These are phyloP conservation scores for Lutjanus erythropterus DNA, from an alignment of 2,113 vertebrate genomes.

Conservation along the genomic window DNA sequence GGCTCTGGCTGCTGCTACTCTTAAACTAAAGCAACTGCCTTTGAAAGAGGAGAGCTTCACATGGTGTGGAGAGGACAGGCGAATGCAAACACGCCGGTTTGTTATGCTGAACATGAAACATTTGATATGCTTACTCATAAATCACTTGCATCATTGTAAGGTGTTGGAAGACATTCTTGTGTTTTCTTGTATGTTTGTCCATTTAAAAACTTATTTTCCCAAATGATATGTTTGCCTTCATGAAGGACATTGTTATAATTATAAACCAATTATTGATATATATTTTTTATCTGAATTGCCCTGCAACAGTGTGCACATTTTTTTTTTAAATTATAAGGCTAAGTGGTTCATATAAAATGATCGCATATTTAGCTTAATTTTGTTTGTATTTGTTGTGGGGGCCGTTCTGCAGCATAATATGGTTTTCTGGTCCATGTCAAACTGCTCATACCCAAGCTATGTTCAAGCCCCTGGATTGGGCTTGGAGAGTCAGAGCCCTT, in stretches of 20 bases:
- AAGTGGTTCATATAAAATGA: no score
- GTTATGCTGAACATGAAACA: not conserved
- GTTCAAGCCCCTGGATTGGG: no score
- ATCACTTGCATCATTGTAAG: not conserved
- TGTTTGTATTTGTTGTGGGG: no score
- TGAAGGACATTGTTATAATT: not conserved
- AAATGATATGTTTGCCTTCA: not conserved
- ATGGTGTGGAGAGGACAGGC: constrained; percentile 8
- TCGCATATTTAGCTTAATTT: no score
- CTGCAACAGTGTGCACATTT: not conserved
- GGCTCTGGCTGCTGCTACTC: constrained; percentile 31
- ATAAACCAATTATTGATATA: not conserved
- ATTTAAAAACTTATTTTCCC: not conserved
- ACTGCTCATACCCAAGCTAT: no score
- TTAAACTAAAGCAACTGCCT: constrained; percentile 47
- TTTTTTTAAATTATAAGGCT: not conserved
- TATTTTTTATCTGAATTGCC: not conserved
- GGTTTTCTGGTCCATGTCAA: no score
- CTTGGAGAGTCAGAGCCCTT: no score
- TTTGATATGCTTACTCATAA: constrained; percentile 24
- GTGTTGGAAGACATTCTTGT: not conserved
- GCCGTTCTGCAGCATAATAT: no score
- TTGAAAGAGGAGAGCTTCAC: constrained; percentile 34
- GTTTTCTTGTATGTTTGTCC: not conserved
- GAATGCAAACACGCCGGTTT: constrained; percentile 7